A percentile compares a stretch with the other conserved stretches of the same genome.
These are phyloP conservation scores for Myripristis jacobus DNA, from an alignment of 2,797 vertebrate species.

Conservation along the genomic window DNA sequence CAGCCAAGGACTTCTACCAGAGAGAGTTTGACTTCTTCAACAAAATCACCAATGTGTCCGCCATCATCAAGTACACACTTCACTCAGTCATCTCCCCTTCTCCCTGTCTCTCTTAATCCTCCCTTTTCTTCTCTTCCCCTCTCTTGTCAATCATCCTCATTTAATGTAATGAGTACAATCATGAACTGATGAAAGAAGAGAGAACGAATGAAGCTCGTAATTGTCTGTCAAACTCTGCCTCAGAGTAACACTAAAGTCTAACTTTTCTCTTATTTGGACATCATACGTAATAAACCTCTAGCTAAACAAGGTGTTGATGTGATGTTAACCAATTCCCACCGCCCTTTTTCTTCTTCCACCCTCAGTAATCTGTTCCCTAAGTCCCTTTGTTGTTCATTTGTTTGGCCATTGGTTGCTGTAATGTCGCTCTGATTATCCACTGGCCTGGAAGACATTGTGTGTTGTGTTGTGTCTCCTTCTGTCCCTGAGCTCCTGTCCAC, in stretches of 20 bases:
- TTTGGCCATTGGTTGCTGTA: conserved; percentile 26
- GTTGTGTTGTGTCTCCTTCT: conserved; percentile 9
- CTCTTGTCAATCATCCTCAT: neutral
- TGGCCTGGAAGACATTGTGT: conserved; percentile 42
- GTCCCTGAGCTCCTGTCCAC: conserved; percentile 19
- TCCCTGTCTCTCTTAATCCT: no score
- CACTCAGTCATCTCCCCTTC: neutral
- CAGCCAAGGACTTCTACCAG: conserved; percentile 96
- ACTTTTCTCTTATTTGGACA: conserved; percentile 9
- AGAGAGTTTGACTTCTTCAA: conserved; percentile 97
- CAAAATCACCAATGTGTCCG: conserved; percentile 95
- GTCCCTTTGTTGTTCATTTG: conserved; percentile 69
- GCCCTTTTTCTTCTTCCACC: conserved; percentile 20
- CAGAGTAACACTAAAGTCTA: conserved; percentile 26
- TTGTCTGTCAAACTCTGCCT: conserved; percentile 10
- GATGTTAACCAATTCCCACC: conserved; percentile 35
- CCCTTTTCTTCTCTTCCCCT: no score
- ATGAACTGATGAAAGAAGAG: neutral
- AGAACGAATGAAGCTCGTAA: neutral
- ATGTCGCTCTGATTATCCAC: conserved; percentile 63
- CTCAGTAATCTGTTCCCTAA: conserved; percentile 30
- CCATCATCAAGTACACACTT: conserved; percentile 90
- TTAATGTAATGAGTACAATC: neutral
- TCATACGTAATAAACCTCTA: conserved; percentile 3
- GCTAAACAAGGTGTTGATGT: conserved; percentile 49